A percentile compares a stretch with the other conserved stretches of the same genome.
Conservation (phyloP, 1,140 invertebrate species). For the Telenomus remus region DNA sequence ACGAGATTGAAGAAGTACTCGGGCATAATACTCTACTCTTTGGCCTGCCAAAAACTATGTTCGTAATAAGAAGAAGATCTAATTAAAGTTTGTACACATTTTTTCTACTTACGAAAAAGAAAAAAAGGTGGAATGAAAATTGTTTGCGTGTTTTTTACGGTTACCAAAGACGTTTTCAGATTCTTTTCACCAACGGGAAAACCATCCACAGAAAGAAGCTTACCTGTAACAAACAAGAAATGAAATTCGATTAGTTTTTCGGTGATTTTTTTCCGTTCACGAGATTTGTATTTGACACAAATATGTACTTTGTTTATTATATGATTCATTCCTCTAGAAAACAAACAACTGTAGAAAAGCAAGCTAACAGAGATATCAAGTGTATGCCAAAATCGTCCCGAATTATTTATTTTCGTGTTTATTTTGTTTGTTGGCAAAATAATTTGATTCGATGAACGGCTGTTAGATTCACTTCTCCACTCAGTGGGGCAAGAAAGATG, state of each 20-base stretch:
- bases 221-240: constrained; percentile 1
- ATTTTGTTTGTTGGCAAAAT: not conserved
- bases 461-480: constrained; percentile 6
- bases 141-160: too few relatives aligned
- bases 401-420: not conserved
- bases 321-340: too few relatives aligned
- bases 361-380: not conserved
- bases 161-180: too few relatives aligned
- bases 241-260: not conserved
- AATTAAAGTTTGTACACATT: not conserved
- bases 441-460: not conserved
- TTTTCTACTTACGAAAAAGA: too few relatives aligned
- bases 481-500: not conserved
- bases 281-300: too few relatives aligned
- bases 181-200: too few relatives aligned
- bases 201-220: not conserved
- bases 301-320: too few relatives aligned
- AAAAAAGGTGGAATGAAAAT: too few relatives aligned
- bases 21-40: too few relatives aligned
- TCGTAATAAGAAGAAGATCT: not conserved
- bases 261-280: not conserved
- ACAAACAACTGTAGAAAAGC: not conserved
- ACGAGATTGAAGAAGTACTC: too few relatives aligned
- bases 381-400: not conserved
- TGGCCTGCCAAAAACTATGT: not conserved